These are phyloP conservation scores for Drosophila rufa DNA, from an alignment of 1,140 invertebrate genomes.

Conservation along the genomic window DNA sequence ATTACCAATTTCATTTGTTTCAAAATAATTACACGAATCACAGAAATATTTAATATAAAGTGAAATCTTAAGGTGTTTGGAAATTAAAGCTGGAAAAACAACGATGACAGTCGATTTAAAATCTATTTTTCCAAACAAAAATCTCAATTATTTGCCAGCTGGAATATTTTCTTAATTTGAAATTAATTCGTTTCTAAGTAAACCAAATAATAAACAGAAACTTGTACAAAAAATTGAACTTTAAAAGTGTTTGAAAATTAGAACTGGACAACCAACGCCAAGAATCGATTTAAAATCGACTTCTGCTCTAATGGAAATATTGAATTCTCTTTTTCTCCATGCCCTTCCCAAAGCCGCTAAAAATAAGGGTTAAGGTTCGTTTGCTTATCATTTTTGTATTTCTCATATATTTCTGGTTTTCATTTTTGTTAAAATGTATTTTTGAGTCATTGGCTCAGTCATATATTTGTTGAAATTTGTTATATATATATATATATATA, in stretches of 20 bases:
- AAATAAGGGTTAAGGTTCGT: constrained; percentile 7
- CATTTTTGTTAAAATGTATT: constrained; percentile 76
- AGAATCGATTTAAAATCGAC: background rate
- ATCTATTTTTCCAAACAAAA: background rate
- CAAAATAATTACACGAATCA: background rate
- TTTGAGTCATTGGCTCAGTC: constrained; percentile 79
- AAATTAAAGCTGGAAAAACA: background rate
- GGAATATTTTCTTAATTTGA: too few species aligned
- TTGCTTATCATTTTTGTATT: constrained; percentile 37
- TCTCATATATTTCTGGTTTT: constrained; percentile 69
- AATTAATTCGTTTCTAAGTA: too few species aligned
- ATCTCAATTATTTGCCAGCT: too few species aligned
- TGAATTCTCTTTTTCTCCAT: too few species aligned
- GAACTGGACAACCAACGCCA: too few species aligned
- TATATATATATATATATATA: constrained; percentile 44
- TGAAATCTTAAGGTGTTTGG: background rate
- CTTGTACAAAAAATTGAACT: too few species aligned
- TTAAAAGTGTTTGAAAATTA: too few species aligned
- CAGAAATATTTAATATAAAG: background rate
- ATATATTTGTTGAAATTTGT: constrained; percentile 76
- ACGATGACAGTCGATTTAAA: background rate
- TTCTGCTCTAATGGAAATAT: background rate
- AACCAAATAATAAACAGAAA: too few species aligned
- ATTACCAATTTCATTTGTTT: background rate
- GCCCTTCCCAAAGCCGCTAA: background rate